These are phyloP conservation scores for Druon quercuslanigerum DNA, from an alignment of 1,140 invertebrate genomes.

Conservation along the genomic window DNA sequence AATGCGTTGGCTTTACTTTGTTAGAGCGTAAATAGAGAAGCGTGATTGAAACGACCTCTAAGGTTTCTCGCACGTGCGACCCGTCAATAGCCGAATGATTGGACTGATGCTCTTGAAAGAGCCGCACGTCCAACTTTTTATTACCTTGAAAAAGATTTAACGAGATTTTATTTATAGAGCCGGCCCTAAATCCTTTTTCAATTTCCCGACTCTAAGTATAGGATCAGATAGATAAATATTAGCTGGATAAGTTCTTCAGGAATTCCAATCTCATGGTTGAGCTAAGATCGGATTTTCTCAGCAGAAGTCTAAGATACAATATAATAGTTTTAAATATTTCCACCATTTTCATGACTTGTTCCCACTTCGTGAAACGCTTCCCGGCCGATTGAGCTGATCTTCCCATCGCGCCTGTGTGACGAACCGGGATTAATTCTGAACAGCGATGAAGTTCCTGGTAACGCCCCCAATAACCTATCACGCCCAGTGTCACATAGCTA, in stretches of 20 bases:
- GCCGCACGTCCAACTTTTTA: not conserved
- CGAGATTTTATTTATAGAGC: no score
- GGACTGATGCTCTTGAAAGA: not conserved
- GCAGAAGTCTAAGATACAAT: no score
- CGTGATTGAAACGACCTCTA: conserved; percentile 12
- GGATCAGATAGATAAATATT: no score
- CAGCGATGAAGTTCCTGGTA: not conserved
- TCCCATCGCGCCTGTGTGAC: not conserved
- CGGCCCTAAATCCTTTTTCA: no score
- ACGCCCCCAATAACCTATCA: not conserved
- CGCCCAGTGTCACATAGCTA: not conserved
- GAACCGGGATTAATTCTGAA: not conserved
- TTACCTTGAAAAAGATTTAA: not conserved
- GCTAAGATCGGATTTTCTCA: no score
- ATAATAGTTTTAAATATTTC: no score
- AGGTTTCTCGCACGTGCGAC: not conserved
- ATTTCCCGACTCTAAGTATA: no score
- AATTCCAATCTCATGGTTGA: no score
- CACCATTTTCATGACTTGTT: not conserved
- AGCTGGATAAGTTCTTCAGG: no score
- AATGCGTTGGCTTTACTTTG: conserved; percentile 5
- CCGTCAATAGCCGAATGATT: not conserved
- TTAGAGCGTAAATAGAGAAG: not conserved
- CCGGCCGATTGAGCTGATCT: not conserved
- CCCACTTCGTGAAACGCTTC: not conserved